phyloP scores from a whole-genome alignment of 2,797 vertebrate species.

The Artibeus jamaicensis region DNA sequence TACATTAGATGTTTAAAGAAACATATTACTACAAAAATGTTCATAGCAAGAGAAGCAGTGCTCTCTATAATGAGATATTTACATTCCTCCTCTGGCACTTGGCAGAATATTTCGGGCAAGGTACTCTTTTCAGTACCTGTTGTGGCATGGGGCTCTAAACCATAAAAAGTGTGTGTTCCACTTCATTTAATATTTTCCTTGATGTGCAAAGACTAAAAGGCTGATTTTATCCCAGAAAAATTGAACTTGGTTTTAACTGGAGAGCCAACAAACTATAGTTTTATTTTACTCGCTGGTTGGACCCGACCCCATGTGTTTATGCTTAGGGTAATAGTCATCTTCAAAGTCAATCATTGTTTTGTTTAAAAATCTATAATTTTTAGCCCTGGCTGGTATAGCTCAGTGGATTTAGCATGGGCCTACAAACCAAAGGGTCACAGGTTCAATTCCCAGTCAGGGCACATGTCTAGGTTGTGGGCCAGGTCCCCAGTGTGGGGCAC shows the following conservation, averaged over 20 bases:
- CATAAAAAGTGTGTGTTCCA: background rate
- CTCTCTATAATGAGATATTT: background rate
- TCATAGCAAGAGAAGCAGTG: background rate
- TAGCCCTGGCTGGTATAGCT: no score
- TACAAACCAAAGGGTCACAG: no score
- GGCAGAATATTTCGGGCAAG: rapidly evolving
- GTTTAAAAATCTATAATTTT: background rate
- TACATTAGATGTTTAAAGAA: background rate
- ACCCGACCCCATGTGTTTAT: no score
- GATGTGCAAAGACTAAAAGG: background rate
- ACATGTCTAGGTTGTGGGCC: no score
- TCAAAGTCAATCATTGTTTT: background rate
- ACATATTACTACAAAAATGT: no score
- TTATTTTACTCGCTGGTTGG: background rate
- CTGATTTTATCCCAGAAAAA: background rate
- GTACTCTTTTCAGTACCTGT: no score
- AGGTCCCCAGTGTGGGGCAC: no score
- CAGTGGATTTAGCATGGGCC: no score
- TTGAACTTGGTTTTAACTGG: background rate
- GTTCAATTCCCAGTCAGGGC: no score
- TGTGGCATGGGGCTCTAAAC: background rate
- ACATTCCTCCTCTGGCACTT: background rate
- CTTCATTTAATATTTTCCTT: background rate
- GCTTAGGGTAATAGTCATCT: background rate
- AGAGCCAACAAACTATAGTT: background rate